Percentiles rank a stretch among this genome's conserved stretches.
Evolutionary conservation across 2,888 invertebrate species (phyloP).

Genomic region (Eupithecia vulgata): DNA sequence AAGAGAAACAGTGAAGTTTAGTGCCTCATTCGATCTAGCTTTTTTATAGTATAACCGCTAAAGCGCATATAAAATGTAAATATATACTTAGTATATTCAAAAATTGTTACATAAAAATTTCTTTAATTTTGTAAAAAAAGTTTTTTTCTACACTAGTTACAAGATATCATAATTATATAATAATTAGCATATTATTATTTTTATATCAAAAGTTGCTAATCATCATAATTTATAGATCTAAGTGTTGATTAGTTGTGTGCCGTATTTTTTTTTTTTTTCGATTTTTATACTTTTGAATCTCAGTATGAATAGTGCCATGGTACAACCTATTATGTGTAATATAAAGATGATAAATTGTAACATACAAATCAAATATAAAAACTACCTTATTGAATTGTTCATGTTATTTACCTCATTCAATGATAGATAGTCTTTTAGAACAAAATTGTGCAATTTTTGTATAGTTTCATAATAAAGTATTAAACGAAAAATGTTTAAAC

Average conservation of each 20-base stretch:
- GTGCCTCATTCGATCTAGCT: slow-evolving; percentile 35
- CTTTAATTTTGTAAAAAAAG: slow-evolving; percentile 17
- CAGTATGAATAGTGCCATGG: slow-evolving; percentile 2
- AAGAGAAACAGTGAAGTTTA: slow-evolving; percentile 34
- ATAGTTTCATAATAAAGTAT: background rate
- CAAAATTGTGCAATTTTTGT: slow-evolving; percentile 1
- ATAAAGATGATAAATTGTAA: background rate
- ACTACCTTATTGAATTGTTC: background rate
- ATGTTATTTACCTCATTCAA: background rate
- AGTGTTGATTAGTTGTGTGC: background rate
- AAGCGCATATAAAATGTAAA: slow-evolving; percentile 30
- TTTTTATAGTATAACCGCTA: slow-evolving; percentile 26
- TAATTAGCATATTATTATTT: slow-evolving; percentile 20
- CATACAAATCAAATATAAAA: background rate
- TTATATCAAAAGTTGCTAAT: slow-evolving; percentile 14
- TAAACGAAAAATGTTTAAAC: background rate
- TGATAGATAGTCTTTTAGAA: background rate
- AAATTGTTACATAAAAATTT: slow-evolving; percentile 15
- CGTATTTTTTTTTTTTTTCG: background rate
- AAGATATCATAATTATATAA: slow-evolving; percentile 10
- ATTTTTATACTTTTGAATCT: slow-evolving; percentile 1
- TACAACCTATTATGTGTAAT: background rate
- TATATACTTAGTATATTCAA: slow-evolving; percentile 15
- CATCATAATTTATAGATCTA: slow-evolving; percentile 6
- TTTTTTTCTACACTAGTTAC: slow-evolving; percentile 10